Conservation (phyloP, 2,888 invertebrate species). For the Nematopogon swammerdamellus region DNA sequence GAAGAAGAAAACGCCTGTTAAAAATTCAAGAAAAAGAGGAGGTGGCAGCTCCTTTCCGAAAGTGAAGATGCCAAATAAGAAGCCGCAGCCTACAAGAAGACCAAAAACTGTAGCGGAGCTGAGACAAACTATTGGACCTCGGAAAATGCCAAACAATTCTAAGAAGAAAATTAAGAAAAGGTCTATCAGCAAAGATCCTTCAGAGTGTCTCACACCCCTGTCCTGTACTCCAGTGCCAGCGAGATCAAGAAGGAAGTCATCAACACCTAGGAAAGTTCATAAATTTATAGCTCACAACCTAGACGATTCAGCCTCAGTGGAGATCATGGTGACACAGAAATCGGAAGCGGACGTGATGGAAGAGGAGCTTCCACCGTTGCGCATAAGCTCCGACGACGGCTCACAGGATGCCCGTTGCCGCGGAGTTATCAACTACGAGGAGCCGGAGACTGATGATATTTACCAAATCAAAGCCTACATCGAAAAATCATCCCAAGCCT, state of each 20-base stretch:
- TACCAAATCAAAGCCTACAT: constrained; percentile 39
- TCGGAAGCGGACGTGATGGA: not conserved
- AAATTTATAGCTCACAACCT: not conserved
- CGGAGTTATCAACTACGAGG: constrained; percentile 16
- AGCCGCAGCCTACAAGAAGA: not conserved
- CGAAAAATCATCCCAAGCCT: constrained; percentile 15
- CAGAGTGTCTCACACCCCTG: constrained; percentile 8
- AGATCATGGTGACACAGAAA: not conserved
- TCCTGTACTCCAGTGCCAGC: constrained; percentile 20
- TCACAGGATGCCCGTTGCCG: constrained; percentile 24
- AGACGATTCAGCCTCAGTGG: not conserved
- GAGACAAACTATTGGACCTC: not conserved
- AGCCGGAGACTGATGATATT: constrained; percentile 34
- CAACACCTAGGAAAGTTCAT: constrained; percentile 44
- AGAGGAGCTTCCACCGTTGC: not conserved
- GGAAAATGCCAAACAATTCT: constrained; percentile 2
- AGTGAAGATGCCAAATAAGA: not conserved
- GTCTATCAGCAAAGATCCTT: not conserved
- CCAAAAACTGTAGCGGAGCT: not conserved
- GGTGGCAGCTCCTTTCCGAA: not conserved
- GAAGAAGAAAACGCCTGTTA: constrained; percentile 19
- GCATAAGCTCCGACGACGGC: constrained; percentile 28
- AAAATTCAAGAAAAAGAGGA: not conserved
- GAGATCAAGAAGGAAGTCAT: constrained; percentile 48
- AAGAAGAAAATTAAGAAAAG: constrained; percentile 5